Conservation (phyloP, 1,140 invertebrate genomes). For the Ceratina japonica region DNA sequence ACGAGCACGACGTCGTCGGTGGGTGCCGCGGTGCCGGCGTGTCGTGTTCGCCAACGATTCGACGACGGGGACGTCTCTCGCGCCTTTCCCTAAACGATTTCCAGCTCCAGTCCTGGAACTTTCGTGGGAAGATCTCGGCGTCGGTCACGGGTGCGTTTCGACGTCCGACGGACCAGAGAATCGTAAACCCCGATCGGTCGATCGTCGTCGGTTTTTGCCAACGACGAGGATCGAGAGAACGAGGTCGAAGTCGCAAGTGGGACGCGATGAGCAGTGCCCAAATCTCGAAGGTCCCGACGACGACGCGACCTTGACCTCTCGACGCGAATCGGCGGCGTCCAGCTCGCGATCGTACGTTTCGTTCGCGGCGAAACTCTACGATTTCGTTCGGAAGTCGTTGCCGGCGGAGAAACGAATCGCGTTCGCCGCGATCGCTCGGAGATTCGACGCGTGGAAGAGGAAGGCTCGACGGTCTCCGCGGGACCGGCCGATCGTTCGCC, state of each 20-base stretch:
- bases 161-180: no score
- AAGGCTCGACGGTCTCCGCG: conserved; percentile 3
- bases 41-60: no score
- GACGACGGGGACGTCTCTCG: background rate
- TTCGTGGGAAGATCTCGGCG: no score
- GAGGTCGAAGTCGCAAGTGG: conserved; percentile 35
- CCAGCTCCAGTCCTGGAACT: background rate
- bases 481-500: conserved; percentile 46
- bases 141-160: no score
- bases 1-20: no score
- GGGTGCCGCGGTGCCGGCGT: no score
- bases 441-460: no score
- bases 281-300: background rate
- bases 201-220: no score
- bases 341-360: conserved; percentile 36
- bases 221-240: background rate
- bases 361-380: conserved; percentile 23
- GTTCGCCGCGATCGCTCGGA: no score
- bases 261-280: background rate
- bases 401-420: no score
- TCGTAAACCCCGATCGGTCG: no score
- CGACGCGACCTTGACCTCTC: conserved; percentile 47
- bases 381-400: conserved; percentile 5
- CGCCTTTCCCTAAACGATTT: conserved; percentile 21
- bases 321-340: conserved; percentile 25